Percentiles rank a stretch among this genome's conserved stretches.
Conservation (phyloP, 2,888 invertebrate species). For the Caenorhabditis uteleia region DNA sequence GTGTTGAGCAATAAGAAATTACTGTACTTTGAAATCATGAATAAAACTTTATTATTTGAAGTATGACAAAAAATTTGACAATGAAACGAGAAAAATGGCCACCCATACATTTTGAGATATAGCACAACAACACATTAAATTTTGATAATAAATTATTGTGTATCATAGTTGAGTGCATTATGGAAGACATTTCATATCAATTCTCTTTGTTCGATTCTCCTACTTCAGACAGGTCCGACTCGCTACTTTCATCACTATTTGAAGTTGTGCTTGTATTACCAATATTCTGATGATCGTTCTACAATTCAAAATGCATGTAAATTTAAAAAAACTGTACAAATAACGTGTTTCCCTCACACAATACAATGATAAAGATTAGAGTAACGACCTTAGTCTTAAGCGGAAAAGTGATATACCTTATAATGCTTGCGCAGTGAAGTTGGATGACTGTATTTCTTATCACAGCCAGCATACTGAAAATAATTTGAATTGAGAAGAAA, state of each 20-base stretch:
- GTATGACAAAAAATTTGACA: no score
- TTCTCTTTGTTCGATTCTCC: constrained; percentile 37
- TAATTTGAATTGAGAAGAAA: neutral
- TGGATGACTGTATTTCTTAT: constrained; percentile 99
- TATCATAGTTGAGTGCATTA: no score
- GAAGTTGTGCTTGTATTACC: constrained; percentile 19
- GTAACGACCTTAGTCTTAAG: neutral
- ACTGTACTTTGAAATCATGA: no score
- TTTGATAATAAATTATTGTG: no score
- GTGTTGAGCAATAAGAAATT: no score
- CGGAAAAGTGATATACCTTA: constrained; percentile 79
- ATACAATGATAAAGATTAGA: neutral
- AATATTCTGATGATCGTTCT: constrained; percentile 41
- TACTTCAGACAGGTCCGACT: constrained; percentile 53
- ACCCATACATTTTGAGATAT: no score
- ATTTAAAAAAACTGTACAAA: neutral
- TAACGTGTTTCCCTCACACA: neutral
- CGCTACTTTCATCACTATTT: constrained; percentile 50
- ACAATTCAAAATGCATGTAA: neutral
- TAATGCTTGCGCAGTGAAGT: constrained; percentile 96
- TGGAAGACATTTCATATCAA: no score
- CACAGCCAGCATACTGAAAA: constrained; percentile 85
- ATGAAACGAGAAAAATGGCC: no score
- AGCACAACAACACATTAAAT: no score
- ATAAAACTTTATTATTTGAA: no score